These are phyloP conservation scores for Enteromius treurensis DNA, from an alignment of 2,797 vertebrate species.

Conservation along the genomic window DNA sequence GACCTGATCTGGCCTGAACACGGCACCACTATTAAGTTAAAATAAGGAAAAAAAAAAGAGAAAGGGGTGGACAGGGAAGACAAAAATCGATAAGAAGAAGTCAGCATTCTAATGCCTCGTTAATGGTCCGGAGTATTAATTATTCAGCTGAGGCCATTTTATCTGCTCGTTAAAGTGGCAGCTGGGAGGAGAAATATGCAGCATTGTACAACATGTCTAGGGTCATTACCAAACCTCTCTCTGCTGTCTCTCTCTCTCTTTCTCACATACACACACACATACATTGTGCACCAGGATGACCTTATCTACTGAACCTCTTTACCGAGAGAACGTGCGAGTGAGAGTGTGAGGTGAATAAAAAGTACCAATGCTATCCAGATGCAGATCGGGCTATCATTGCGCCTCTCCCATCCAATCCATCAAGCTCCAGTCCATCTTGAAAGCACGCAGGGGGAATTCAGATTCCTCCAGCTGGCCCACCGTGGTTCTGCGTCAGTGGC, in stretches of 20 bases:
- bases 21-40: slow-evolving; percentile 65
- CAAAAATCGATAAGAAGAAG: slow-evolving; percentile 79
- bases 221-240: slow-evolving; percentile 67
- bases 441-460: slow-evolving; percentile 66
- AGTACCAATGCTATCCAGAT: slow-evolving; percentile 47
- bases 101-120: slow-evolving; percentile 84
- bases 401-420: slow-evolving; percentile 58
- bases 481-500: slow-evolving; percentile 69
- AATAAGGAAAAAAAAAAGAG: slow-evolving; percentile 65
- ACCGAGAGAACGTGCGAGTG: slow-evolving; percentile 25
- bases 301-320: slow-evolving; percentile 53
- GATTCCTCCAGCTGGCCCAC: slow-evolving; percentile 76
- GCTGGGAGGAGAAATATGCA: slow-evolving; percentile 76
- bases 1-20: slow-evolving; percentile 6
- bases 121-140: slow-evolving; percentile 86
- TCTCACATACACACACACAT: slow-evolving; percentile 5
- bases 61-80: slow-evolving; percentile 51
- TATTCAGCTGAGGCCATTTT: slow-evolving; percentile 84
- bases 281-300: slow-evolving; percentile 25
- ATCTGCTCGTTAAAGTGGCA: slow-evolving; percentile 83
- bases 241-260: slow-evolving; percentile 43
- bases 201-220: slow-evolving; percentile 72
- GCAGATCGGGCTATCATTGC: slow-evolving; percentile 51
- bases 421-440: slow-evolving; percentile 54
- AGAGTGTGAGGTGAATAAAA: slow-evolving; percentile 66